Percentiles rank a stretch among this genome's conserved stretches.
Evolutionary conservation across 2,888 invertebrate species (phyloP).

Genomic region (Disparrhopalites patrizii): DNA sequence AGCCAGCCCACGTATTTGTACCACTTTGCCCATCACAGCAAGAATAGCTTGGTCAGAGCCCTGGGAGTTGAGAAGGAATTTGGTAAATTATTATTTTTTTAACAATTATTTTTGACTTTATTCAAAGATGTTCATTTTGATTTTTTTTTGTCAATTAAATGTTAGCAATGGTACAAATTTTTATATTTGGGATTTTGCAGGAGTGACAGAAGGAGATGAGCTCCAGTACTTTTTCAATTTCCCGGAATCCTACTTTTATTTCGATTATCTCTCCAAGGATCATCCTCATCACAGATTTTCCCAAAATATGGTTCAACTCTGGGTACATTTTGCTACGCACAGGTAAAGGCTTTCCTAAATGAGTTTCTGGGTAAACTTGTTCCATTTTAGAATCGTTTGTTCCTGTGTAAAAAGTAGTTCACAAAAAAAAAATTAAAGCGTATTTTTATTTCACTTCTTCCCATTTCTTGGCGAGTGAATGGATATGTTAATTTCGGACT

Average conservation of each 20-base stretch:
- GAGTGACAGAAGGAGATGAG: conserved; percentile 45
- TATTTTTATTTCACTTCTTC: too few species aligned
- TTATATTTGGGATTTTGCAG: conserved; percentile 21
- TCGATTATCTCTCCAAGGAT: conserved; percentile 20
- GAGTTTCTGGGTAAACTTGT: too few species aligned
- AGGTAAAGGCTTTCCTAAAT: conserved; percentile 31
- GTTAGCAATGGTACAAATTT: background rate
- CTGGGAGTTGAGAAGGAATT: conserved; percentile 19
- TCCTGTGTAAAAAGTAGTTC: too few species aligned
- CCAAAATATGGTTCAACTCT: conserved; percentile 36
- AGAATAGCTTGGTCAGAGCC: conserved; percentile 30
- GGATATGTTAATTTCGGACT: too few species aligned
- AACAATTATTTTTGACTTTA: background rate
- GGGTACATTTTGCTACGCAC: conserved; percentile 41
- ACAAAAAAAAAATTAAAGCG: too few species aligned
- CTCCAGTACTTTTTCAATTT: conserved; percentile 45
- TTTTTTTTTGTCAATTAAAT: background rate
- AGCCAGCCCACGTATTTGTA: conserved; percentile 40
- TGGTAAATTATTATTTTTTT: conserved; percentile 15
- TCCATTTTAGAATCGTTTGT: too few species aligned
- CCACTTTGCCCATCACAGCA: conserved; percentile 34
- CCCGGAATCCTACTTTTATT: conserved; percentile 28
- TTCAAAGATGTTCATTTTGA: too few species aligned
- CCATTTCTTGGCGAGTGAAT: too few species aligned
- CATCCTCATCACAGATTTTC: conserved; percentile 32